Evolutionary conservation across 2,113 vertebrate genomes (phyloP).

Genomic region (Ophthalmolycus amberensis): DNA sequence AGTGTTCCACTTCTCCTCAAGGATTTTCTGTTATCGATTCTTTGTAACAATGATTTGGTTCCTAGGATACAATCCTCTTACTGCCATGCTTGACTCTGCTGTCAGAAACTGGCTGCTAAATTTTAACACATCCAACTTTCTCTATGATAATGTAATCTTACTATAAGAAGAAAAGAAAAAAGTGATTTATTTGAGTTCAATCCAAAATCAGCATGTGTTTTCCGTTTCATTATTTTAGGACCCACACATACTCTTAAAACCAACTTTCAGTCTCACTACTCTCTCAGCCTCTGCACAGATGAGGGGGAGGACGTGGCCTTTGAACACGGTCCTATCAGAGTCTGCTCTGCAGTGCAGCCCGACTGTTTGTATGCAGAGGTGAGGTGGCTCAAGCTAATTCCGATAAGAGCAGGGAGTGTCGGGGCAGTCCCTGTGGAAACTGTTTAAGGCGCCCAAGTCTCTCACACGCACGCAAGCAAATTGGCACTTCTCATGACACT

Average conservation of each 20-base stretch:
- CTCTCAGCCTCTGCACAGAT: conserved; percentile 22
- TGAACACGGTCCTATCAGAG: conserved; percentile 82
- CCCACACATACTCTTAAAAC: not conserved
- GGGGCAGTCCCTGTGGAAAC: conserved; percentile 27
- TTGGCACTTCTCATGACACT: not conserved
- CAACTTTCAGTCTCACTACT: not conserved
- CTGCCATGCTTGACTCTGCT: not conserved
- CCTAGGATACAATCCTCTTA: not conserved
- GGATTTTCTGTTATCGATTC: not conserved
- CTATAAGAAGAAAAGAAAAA: no score
- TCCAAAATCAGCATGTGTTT: not conserved
- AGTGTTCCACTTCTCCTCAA: not conserved
- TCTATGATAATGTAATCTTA: not conserved
- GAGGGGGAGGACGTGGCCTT: conserved; percentile 85
- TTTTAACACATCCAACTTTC: not conserved
- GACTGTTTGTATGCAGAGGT: conserved; percentile 78
- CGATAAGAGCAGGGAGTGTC: conserved; percentile 74
- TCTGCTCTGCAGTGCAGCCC: conserved; percentile 73
- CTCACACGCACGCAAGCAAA: no score
- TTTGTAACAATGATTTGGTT: not conserved
- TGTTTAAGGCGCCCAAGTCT: not conserved
- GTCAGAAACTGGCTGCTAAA: not conserved
- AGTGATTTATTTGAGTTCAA: not conserved
- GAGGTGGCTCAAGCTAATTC: conserved; percentile 50
- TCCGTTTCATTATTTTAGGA: not conserved